Conservation (phyloP, 2,888 invertebrate genomes). For the Stenoptilia bipunctidactyla region DNA sequence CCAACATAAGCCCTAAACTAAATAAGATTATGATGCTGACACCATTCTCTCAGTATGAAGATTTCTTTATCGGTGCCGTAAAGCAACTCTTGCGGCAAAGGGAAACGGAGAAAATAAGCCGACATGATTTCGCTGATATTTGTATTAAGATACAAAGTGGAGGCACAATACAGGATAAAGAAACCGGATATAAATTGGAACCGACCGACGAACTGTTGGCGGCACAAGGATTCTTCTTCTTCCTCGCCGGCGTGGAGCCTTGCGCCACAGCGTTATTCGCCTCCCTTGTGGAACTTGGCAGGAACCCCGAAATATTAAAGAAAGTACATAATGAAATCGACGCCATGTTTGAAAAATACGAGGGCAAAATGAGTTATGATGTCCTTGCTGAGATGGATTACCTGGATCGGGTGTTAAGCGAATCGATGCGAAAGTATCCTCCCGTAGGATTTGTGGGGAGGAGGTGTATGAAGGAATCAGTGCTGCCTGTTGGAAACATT, state of each 20-base stretch:
- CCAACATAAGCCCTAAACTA: constrained; percentile 17
- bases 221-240: constrained; percentile 32
- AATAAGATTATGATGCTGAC: constrained; percentile 5
- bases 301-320: constrained; percentile 27
- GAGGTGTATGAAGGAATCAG: no score
- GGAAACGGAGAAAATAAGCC: constrained; percentile 8
- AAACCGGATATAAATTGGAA: constrained; percentile 20
- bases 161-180: constrained; percentile 18
- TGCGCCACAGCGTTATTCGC: constrained; percentile 28
- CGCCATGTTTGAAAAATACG: constrained; percentile 15
- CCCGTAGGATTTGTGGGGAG: no score
- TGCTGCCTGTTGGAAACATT: no score
- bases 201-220: constrained; percentile 24
- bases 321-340: constrained; percentile 29
- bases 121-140: constrained; percentile 22
- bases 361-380: constrained; percentile 19
- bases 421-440: not conserved
- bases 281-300: constrained; percentile 31
- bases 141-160: constrained; percentile 20
- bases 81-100: constrained; percentile 17
- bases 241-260: constrained; percentile 42
- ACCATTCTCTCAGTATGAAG: constrained; percentile 12
- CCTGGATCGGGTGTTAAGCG: constrained; percentile 26
- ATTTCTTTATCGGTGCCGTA: constrained; percentile 19
- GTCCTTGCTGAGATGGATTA: constrained; percentile 30